A percentile compares a stretch with the other conserved stretches of the same genome.
phyloP scores from a whole-genome alignment of 2,888 invertebrate species.

The Drosophila falleni region DNA sequence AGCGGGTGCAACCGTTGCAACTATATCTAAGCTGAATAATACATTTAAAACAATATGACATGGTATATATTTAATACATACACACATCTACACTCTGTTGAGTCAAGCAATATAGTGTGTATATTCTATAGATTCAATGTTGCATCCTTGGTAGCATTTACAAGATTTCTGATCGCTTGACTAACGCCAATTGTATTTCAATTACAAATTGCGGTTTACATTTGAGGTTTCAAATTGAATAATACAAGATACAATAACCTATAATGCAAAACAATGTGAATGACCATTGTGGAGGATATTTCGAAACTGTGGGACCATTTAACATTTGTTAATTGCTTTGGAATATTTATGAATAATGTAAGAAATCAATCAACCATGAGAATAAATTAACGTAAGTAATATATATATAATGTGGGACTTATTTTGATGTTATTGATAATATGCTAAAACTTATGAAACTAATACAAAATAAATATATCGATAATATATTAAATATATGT shows the following conservation, averaged over 20 bases:
- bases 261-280: constrained; percentile 54
- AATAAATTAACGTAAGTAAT: neutral
- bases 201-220: constrained; percentile 68
- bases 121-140: constrained; percentile 61
- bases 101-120: constrained; percentile 13
- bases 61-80: neutral
- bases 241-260: constrained; percentile 19
- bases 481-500: neutral
- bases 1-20: constrained; percentile 48
- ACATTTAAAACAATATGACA: constrained; percentile 18
- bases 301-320: constrained; percentile 7
- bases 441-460: neutral
- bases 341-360: constrained; percentile 7
- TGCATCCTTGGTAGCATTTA: constrained; percentile 68
- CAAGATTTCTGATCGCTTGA: constrained; percentile 73
- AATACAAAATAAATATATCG: neutral
- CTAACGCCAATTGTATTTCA: constrained; percentile 57
- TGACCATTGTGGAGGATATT: constrained; percentile 66
- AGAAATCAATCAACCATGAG: constrained; percentile 6
- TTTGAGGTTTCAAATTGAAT: constrained; percentile 38
- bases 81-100: neutral
- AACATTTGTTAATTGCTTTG: constrained; percentile 13
- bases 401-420: neutral
- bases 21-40: constrained; percentile 43
- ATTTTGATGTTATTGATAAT: neutral